Base-by-base conservation (phyloP, 2,113 vertebrate species). In the Cairina moschata region DNA sequence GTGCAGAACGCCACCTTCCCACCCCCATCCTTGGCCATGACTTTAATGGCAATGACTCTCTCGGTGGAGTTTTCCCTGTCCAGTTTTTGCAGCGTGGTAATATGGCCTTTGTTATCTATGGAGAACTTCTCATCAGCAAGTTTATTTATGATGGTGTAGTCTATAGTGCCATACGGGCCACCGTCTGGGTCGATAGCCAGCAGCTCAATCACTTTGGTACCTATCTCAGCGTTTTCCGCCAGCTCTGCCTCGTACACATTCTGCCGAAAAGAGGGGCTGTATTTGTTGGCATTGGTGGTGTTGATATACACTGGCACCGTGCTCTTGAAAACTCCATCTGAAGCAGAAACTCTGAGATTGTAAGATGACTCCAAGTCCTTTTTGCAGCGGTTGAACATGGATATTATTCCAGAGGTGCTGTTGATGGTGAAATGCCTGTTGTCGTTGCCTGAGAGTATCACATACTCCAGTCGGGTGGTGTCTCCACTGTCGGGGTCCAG, bases 121-220 rank as follows among this genome's bases (percentile, higher is more conserved):
- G 98, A 96, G 93, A 99, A 99, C 81, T 98, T 99, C 93, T 99
- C 99, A 28, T 98, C 98, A 5, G 99, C 99, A 0, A 99, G 97
- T 92, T 99, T 99, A 81, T 99, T 99, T 84, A 99, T 99, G 95
- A 99, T 99, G 40, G 98, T 99, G 78, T 99, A 99, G 95, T 99
- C 99, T 23, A 99, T 97, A 7, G 98, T 99, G 83, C 99, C 99
- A 5, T 99, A 99, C 0, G 98, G 98, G 13, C 99, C 99, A 26
- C 99, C 98, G 0, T 99, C 99, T 14, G 98, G 98, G 92, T 99
- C 99, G 36, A 98, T 97, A 55, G 99, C 99, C 25, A 98, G 95
- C 65, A 99, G 93, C 60, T 99, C 98, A 74, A 99, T 99, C 89
- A 99, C 99, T n/a, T 98, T 98, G 32, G 99, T 99, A 67, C 99